These are phyloP conservation scores for Homarus gammarus DNA, from an alignment of 2,888 invertebrate genomes.

Conservation along the genomic window DNA sequence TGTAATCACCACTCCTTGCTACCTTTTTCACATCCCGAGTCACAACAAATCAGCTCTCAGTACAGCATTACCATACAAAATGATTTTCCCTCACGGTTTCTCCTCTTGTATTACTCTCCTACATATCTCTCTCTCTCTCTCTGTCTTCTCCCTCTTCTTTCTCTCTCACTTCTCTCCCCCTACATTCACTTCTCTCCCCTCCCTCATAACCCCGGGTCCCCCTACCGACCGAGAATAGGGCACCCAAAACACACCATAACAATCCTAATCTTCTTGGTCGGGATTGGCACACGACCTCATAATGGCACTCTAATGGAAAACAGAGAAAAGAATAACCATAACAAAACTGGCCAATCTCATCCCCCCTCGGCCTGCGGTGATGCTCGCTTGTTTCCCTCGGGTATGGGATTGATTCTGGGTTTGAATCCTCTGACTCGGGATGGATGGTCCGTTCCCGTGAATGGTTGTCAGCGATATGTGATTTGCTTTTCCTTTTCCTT, in stretches of 20 bases:
- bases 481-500: neutral
- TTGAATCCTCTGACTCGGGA: constrained; percentile 46
- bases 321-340: constrained; percentile 60
- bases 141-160: neutral
- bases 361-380: neutral
- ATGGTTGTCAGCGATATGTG: constrained; percentile 24
- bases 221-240: neutral
- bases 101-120: neutral
- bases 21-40: neutral
- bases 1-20: neutral
- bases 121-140: neutral
- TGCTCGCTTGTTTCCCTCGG: constrained; percentile 8
- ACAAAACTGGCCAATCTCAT: constrained; percentile 47
- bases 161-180: neutral
- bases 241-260: constrained; percentile 36
- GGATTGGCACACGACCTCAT: constrained; percentile 62
- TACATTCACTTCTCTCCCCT: neutral
- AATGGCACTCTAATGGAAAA: constrained; percentile 60
- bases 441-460: constrained; percentile 38
- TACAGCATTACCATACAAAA: neutral
- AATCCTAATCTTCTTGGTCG: constrained; percentile 28
- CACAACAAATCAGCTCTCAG: neutral
- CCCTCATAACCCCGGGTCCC: neutral
- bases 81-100: neutral
- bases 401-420: constrained; percentile 37